Evolutionary conservation across 2,113 vertebrate species (phyloP).

Genomic region (Macroglossus sobrinus): DNA sequence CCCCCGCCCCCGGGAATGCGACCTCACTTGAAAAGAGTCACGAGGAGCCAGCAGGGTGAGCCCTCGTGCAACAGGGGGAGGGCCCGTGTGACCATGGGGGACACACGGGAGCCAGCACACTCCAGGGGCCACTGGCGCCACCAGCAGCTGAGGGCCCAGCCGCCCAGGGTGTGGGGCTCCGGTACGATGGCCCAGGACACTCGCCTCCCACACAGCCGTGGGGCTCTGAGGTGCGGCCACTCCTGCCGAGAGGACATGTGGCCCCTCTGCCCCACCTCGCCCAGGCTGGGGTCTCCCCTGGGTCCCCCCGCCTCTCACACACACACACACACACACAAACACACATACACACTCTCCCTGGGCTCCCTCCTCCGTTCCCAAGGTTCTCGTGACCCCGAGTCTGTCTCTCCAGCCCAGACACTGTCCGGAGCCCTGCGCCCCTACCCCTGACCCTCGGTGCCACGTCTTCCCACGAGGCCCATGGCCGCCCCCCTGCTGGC

Average conservation of each 20-base stretch:
- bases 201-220: accelerated
- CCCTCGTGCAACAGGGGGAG: accelerated
- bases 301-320: neutral
- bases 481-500: neutral
- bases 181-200: neutral
- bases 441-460: neutral
- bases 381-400: neutral
- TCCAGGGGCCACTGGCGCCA: neutral
- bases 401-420: neutral
- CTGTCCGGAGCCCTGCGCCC: no score
- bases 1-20: neutral
- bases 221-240: neutral
- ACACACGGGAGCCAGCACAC: neutral
- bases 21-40: neutral
- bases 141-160: neutral
- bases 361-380: neutral
- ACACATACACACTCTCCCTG: neutral
- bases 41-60: neutral
- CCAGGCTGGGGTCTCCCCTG: neutral
- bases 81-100: neutral
- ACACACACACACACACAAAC: no score
- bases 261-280: neutral
- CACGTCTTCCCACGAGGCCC: neutral
- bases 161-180: accelerated
- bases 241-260: neutral